Percentiles rank a stretch among this genome's conserved stretches.
These are phyloP conservation scores for Disparrhopalites patrizii DNA, from an alignment of 2,888 invertebrate species.

Conservation along the genomic window DNA sequence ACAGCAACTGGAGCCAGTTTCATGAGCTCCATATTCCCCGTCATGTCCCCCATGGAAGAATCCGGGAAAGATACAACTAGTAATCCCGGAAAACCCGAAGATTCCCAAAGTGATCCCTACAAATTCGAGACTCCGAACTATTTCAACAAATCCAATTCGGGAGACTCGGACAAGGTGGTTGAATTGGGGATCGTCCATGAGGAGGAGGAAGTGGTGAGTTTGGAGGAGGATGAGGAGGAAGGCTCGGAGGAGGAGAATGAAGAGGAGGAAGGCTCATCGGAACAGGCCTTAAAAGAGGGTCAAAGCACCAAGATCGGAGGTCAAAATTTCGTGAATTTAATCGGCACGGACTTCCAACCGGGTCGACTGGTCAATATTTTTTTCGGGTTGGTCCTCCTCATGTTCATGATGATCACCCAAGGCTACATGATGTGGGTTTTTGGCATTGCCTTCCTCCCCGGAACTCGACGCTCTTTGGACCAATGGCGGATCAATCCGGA, in stretches of 20 bases:
- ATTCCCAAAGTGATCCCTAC: too few relatives aligned
- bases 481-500: constrained; percentile 36
- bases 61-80: neutral
- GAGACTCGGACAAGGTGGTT: neutral
- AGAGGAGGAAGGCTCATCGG: neutral
- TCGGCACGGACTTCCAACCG: constrained; percentile 48
- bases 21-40: too few relatives aligned
- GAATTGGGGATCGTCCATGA: neutral
- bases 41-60: too few relatives aligned
- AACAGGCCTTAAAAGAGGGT: neutral
- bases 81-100: too few relatives aligned
- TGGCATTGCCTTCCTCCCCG: constrained; percentile 47
- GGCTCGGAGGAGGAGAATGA: too few relatives aligned
- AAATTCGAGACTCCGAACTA: constrained; percentile 1
- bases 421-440: constrained; percentile 48
- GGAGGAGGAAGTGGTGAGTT: neutral
- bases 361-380: constrained; percentile 47
- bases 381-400: constrained; percentile 42
- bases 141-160: neutral
- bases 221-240: too few relatives aligned
- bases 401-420: constrained; percentile 46
- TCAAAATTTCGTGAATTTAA: constrained; percentile 39
- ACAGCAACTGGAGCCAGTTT: too few relatives aligned
- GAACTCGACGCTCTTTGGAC: constrained; percentile 36
- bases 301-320: constrained; percentile 24